These are phyloP conservation scores for Drosophila melanica DNA, from an alignment of 1,140 invertebrate species.

Conservation along the genomic window DNA sequence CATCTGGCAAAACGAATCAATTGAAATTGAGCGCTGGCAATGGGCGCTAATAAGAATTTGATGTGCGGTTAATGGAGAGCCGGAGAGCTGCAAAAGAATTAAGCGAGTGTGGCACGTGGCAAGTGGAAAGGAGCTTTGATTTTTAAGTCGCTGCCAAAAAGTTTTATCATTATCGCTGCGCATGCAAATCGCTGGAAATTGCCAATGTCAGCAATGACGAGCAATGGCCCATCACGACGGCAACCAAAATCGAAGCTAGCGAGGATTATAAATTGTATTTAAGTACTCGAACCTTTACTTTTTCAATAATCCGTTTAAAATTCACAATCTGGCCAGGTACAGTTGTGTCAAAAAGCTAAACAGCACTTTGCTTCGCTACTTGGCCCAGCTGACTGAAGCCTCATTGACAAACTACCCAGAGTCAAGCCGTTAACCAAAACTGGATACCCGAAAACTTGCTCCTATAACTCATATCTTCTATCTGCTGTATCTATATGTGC, in stretches of 20 bases:
- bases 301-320: constrained; percentile 5
- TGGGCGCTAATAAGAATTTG: constrained; percentile 78
- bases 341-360: constrained; percentile 9
- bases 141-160: constrained; percentile 51
- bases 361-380: background rate
- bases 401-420: background rate
- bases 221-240: constrained; percentile 29
- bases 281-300: background rate
- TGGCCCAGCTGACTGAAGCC: background rate
- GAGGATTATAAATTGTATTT: constrained; percentile 20
- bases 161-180: constrained; percentile 72
- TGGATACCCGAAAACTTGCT: background rate
- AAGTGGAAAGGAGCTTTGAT: constrained; percentile 19
- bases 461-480: background rate
- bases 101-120: constrained; percentile 22
- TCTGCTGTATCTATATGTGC: background rate
- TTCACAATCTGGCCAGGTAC: constrained; percentile 8
- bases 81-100: constrained; percentile 26
- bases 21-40: constrained; percentile 72
- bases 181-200: constrained; percentile 53
- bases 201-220: constrained; percentile 22
- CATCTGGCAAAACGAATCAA: constrained; percentile 61
- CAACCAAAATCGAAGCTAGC: constrained; percentile 5
- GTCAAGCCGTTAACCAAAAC: background rate
- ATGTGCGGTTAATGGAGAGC: constrained; percentile 69